phyloP scores from a whole-genome alignment of 1,140 invertebrate species.

The Bombus breviceps region DNA sequence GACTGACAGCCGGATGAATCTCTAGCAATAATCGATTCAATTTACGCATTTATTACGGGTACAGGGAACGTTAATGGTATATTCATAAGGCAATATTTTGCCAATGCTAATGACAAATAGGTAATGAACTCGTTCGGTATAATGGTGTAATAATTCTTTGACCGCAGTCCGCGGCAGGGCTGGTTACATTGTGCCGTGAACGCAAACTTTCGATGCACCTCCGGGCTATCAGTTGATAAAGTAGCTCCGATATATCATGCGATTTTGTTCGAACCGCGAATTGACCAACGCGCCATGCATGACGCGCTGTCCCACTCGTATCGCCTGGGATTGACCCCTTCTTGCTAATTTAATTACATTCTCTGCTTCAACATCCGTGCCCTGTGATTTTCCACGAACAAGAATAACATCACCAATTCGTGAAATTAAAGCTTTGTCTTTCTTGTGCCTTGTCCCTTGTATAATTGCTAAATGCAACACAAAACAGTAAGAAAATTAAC shows the following conservation, averaged over 20 bases:
- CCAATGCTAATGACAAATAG: constrained; percentile 66
- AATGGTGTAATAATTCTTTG: constrained; percentile 68
- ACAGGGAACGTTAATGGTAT: constrained; percentile 66
- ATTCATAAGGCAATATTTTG: constrained; percentile 74
- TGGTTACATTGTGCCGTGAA: constrained; percentile 52
- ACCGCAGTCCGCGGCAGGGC: constrained; percentile 43
- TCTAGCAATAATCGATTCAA: constrained; percentile 75
- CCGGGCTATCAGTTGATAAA: constrained; percentile 46
- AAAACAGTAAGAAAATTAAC: not conserved
- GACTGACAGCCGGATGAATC: constrained; percentile 53
- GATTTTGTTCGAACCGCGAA: constrained; percentile 50
- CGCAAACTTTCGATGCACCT: constrained; percentile 56
- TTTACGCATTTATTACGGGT: constrained; percentile 74
- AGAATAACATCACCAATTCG: not conserved
- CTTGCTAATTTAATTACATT: not conserved
- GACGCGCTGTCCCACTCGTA: not conserved
- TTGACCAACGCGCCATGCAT: not conserved
- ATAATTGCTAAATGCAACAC: not conserved
- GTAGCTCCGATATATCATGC: constrained; percentile 44
- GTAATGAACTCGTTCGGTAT: constrained; percentile 62
- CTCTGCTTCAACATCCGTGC: not conserved
- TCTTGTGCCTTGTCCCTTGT: no score
- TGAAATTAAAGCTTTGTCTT: no score
- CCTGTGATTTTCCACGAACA: not conserved
- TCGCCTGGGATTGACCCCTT: no score